Conservation (phyloP, 2,888 invertebrate species). For the Melanostoma mellinum region DNA sequence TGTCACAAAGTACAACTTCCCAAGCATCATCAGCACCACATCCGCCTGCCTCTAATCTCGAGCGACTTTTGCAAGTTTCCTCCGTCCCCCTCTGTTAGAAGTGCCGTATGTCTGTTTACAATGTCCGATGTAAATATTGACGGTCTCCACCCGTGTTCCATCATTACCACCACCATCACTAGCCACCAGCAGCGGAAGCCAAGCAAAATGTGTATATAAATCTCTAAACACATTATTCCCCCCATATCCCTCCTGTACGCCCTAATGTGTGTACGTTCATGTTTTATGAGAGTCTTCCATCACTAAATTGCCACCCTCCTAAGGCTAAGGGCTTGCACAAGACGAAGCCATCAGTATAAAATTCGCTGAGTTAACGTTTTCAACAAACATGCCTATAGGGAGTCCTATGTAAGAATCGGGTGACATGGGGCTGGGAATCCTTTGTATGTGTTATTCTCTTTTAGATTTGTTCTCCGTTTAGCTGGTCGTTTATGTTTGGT, state of each 20-base stretch:
- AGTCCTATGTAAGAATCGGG: slow-evolving; percentile 8
- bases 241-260: slow-evolving; percentile 16
- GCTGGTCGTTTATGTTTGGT: slow-evolving; percentile 59
- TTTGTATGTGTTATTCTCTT: slow-evolving; percentile 36
- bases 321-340: slow-evolving; percentile 37
- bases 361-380: slow-evolving; percentile 71
- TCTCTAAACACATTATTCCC: slow-evolving; percentile 37
- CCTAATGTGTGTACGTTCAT: slow-evolving; percentile 65
- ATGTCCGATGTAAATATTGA: slow-evolving; percentile 72
- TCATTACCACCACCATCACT: slow-evolving; percentile 21
- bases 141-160: slow-evolving; percentile 40
- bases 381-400: slow-evolving; percentile 52
- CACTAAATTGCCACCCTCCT: slow-evolving; percentile 69
- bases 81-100: slow-evolving; percentile 10
- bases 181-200: not conserved
- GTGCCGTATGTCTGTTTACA: slow-evolving; percentile 67
- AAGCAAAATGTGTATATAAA: slow-evolving; percentile 40
- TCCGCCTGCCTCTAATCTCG: slow-evolving; percentile 16
- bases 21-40: slow-evolving; percentile 13
- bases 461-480: slow-evolving; percentile 63
- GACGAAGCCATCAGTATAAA: slow-evolving; percentile 68
- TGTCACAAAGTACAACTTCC: slow-evolving; percentile 65
- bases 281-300: slow-evolving; percentile 69
- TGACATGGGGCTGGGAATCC: not conserved
- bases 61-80: slow-evolving; percentile 15